Evolutionary conservation across 2,797 vertebrate genomes (phyloP).

Genomic region (Eulemur coronatus): DNA sequence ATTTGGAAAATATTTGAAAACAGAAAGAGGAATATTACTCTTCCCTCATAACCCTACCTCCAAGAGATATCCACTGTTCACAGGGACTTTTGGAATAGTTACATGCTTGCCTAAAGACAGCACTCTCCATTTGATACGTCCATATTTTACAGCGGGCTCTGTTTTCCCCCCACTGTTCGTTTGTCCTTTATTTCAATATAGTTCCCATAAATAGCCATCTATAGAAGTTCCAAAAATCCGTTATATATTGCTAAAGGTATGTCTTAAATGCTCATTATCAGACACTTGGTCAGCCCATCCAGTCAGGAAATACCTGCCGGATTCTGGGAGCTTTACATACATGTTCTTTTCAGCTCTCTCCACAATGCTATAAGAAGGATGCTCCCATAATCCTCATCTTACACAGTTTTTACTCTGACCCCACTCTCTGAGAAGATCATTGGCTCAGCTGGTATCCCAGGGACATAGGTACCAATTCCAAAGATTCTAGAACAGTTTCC

Average conservation of each 20-base stretch:
- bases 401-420: neutral
- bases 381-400: neutral
- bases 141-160: neutral
- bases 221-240: neutral
- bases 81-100: neutral
- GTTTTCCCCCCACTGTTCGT: neutral
- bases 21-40: neutral
- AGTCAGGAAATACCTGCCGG: neutral
- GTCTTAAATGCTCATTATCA: neutral
- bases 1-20: neutral
- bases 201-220: neutral
- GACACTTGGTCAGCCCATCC: neutral
- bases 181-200: slow-evolving; percentile 30
- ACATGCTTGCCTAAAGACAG: neutral
- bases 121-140: neutral
- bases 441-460: neutral
- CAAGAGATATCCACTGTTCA: neutral
- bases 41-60: neutral
- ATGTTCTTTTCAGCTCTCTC: neutral
- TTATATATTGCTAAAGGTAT: neutral
- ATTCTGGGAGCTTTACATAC: neutral
- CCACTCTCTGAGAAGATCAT: neutral
- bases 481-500: neutral
- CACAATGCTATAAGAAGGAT: neutral
- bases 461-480: neutral